phyloP scores from a whole-genome alignment of 1,140 invertebrate species.

The Habropoda laboriosa region DNA sequence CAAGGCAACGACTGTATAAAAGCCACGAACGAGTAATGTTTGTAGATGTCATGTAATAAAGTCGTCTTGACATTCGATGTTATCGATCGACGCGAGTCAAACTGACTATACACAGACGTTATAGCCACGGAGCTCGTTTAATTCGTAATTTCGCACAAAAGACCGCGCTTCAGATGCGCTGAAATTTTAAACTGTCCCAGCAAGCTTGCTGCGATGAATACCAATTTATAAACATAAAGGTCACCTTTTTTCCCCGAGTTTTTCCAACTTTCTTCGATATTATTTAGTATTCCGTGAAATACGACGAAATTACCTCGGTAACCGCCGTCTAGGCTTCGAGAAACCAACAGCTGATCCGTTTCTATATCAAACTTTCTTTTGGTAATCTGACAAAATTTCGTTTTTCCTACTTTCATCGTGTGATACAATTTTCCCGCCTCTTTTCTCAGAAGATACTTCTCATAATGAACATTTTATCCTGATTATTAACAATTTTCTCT shows the following conservation, averaged over 20 bases:
- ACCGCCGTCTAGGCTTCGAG: background rate
- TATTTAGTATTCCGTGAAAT: constrained; percentile 10
- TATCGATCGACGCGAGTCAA: constrained; percentile 3
- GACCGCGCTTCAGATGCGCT: background rate
- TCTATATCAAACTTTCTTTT: background rate
- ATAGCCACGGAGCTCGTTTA: background rate
- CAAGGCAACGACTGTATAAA: no score
- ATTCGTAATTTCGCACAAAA: constrained; percentile 24
- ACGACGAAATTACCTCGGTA: background rate
- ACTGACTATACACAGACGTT: background rate
- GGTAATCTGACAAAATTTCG: background rate
- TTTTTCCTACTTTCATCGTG: background rate
- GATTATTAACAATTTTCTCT: no score
- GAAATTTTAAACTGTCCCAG: constrained; percentile 8
- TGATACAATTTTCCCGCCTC: no score
- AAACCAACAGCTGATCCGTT: no score
- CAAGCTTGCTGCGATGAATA: background rate
- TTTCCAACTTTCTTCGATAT: background rate
- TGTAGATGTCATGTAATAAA: background rate
- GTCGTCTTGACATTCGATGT: background rate
- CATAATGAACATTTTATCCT: no score
- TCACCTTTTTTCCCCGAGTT: background rate
- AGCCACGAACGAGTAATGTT: background rate
- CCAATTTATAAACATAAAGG: constrained; percentile 35
- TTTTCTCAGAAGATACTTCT: no score